A percentile compares a stretch with the other conserved stretches of the same genome.
Conservation (phyloP, 2,113 vertebrate species). For the Cottus gobio region DNA sequence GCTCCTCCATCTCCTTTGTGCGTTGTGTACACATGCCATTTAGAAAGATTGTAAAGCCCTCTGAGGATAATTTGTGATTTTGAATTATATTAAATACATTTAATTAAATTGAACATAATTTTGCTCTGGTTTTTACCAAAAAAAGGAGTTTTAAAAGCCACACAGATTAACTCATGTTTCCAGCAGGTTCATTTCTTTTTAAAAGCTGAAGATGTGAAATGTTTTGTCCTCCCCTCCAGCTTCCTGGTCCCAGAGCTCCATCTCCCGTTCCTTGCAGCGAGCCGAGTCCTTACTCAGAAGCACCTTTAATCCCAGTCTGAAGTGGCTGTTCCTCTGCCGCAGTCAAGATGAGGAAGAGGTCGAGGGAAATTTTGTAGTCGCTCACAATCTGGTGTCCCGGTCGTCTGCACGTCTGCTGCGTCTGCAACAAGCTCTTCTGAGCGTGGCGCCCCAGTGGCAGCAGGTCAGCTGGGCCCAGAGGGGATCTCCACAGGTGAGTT, state of each 20-base stretch:
- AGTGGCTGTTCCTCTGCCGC: slow-evolving; percentile 55
- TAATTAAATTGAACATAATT: no score
- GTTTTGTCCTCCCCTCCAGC: slow-evolving; percentile 14
- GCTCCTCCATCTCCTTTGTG: not conserved
- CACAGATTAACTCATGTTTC: not conserved
- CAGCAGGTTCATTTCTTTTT: not conserved
- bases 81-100: no score
- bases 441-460: slow-evolving; percentile 65
- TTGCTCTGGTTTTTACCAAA: not conserved
- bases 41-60: no score
- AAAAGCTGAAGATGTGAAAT: not conserved
- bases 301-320: slow-evolving; percentile 69
- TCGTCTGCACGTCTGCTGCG: slow-evolving; percentile 71
- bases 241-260: slow-evolving; percentile 63
- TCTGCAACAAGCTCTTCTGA: slow-evolving; percentile 71
- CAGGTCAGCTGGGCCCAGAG: slow-evolving; percentile 19
- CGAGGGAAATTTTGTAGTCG: slow-evolving; percentile 65
- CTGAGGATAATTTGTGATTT: no score
- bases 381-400: slow-evolving; percentile 68
- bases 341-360: slow-evolving; percentile 58
- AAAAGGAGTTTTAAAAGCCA: not conserved
- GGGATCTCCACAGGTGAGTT: slow-evolving; percentile 34
- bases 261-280: slow-evolving; percentile 70
- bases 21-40: no score
- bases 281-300: slow-evolving; percentile 70